Evolutionary conservation across 2,888 invertebrate species (phyloP).

Genomic region (Calephelis perditalis): DNA sequence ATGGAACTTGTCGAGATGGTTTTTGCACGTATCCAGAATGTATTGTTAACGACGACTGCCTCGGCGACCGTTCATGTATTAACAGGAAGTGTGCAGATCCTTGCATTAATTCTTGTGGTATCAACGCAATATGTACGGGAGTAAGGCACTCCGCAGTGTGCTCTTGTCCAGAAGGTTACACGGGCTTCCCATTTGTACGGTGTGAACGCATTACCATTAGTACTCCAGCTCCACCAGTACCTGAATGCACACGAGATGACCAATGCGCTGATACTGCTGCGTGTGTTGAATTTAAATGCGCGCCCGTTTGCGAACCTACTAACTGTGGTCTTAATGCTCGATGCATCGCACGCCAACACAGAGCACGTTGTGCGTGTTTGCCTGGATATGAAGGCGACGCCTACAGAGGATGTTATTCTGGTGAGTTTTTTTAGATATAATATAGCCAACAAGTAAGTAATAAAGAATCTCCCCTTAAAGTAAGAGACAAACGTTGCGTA

Average conservation of each 20-base stretch:
- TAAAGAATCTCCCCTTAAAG: no score
- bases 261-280: conserved; percentile 91
- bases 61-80: conserved; percentile 88
- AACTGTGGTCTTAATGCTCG: conserved; percentile 88
- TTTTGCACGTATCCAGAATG: conserved; percentile 90
- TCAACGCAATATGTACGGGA: conserved; percentile 89
- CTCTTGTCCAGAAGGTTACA: conserved; percentile 87
- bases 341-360: conserved; percentile 87
- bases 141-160: conserved; percentile 87
- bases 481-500: not conserved
- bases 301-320: conserved; percentile 84
- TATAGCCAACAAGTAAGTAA: no score
- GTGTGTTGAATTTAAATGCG: conserved; percentile 86
- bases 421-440: conserved; percentile 47
- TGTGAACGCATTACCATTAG: conserved; percentile 72
- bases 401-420: conserved; percentile 85
- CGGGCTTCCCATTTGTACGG: conserved; percentile 87
- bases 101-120: conserved; percentile 88
- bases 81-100: conserved; percentile 91
- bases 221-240: conserved; percentile 73
- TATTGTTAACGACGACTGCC: conserved; percentile 91
- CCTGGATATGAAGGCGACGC: conserved; percentile 92
- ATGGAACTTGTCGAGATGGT: conserved; percentile 82
- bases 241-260: conserved; percentile 86
- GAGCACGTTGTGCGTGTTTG: conserved; percentile 89